A percentile compares a stretch with the other conserved stretches of the same genome.
Conservation (phyloP, 2,113 vertebrate genomes). For the Atractosteus spatula region DNA sequence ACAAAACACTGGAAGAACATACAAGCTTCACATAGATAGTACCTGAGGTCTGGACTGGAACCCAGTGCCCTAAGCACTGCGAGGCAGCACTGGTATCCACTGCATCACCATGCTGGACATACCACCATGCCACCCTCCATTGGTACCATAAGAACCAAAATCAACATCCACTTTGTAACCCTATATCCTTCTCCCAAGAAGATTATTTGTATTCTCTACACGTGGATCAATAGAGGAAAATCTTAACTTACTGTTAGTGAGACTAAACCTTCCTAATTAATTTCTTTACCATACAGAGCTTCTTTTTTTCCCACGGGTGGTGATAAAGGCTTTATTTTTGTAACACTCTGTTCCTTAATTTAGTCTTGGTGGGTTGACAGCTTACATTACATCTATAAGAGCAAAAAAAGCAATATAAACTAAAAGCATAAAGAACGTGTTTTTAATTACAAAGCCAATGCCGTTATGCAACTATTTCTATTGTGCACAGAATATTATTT, state of each 20-base stretch:
- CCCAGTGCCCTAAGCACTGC: too few relatives aligned
- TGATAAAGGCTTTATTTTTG: not conserved
- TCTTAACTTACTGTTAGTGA: slow-evolving; percentile 11
- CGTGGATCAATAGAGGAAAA: not conserved
- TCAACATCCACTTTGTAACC: too few relatives aligned
- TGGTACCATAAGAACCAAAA: too few relatives aligned
- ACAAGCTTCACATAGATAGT: too few relatives aligned
- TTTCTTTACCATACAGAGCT: slow-evolving; percentile 1
- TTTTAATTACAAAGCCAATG: not conserved
- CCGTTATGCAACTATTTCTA: slow-evolving; percentile 15
- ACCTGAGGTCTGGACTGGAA: too few relatives aligned
- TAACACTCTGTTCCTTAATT: not conserved
- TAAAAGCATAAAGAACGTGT: not conserved
- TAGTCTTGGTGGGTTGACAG: not conserved
- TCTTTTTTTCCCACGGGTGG: not conserved
- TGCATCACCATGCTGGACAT: too few relatives aligned
- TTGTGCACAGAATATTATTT: not conserved
- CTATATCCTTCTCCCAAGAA: not conserved
- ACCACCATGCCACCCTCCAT: too few relatives aligned
- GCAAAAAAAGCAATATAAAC: not conserved
- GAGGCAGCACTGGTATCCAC: too few relatives aligned
- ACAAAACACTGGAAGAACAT: too few relatives aligned
- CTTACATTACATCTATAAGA: not conserved
- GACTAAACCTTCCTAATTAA: slow-evolving; percentile 19
- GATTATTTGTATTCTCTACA: not conserved